Evolutionary conservation across 2,888 invertebrate genomes (phyloP).

Genomic region (Epirrhoe alternata): DNA sequence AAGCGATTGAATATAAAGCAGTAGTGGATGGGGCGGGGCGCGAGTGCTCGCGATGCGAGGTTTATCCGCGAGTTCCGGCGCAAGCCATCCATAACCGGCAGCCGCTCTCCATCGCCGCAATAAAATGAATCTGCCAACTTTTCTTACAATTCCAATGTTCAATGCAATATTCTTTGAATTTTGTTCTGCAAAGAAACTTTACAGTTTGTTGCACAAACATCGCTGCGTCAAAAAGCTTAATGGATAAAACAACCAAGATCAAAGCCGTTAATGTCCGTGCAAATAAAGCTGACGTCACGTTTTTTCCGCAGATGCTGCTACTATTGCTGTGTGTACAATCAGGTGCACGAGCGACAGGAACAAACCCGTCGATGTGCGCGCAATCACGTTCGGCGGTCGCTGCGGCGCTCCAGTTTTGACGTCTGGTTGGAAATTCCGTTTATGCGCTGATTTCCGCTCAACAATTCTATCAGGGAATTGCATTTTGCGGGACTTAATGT

Average conservation of each 20-base stretch:
- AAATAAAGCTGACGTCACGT: constrained; percentile 1
- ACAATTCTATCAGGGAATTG: constrained; percentile 36
- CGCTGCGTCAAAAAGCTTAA: neutral
- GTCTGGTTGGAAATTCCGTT: constrained; percentile 19
- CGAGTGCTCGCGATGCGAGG: neutral
- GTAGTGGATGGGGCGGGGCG: constrained; percentile 21
- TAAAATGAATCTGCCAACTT: constrained; percentile 37
- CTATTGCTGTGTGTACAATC: neutral
- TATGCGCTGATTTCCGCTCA: constrained; percentile 32
- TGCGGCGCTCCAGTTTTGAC: constrained; percentile 9
- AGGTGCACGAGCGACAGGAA: neutral
- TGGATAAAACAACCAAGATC: neutral
- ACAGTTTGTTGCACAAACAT: neutral
- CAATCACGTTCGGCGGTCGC: neutral
- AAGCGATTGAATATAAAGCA: constrained; percentile 11
- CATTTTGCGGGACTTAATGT: constrained; percentile 35
- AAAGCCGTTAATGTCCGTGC: constrained; percentile 16
- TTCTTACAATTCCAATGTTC: constrained; percentile 38
- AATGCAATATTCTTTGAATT: constrained; percentile 30
- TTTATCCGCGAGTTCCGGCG: constrained; percentile 29
- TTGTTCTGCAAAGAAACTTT: constrained; percentile 21
- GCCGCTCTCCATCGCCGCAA: constrained; percentile 34
- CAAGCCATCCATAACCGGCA: constrained; percentile 41
- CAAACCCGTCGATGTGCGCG: neutral
- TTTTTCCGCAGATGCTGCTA: neutral